Percentiles rank a stretch among this genome's conserved stretches.
These are phyloP conservation scores for Phataginus tricuspis DNA, from an alignment of 2,797 vertebrate genomes.

Conservation along the genomic window DNA sequence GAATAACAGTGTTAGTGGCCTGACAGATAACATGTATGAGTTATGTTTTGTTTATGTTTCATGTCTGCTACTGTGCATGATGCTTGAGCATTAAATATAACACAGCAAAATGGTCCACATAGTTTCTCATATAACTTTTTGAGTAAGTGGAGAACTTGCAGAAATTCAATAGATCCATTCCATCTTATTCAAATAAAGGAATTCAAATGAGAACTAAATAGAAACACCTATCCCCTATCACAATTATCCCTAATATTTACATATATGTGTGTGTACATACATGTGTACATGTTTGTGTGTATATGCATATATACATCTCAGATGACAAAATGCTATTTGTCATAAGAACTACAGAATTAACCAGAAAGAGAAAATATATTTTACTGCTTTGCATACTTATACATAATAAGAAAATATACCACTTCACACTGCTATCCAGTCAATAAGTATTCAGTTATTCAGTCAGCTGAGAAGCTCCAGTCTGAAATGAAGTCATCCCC, in stretches of 20 bases:
- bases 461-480: background rate
- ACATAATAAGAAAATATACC: background rate
- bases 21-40: background rate
- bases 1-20: background rate
- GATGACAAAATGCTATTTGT: background rate
- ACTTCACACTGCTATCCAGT: background rate
- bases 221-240: background rate
- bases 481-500: background rate
- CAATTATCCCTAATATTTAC: background rate
- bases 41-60: background rate
- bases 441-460: background rate
- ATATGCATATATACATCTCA: background rate
- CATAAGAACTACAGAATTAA: background rate
- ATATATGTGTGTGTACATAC: background rate
- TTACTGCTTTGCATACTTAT: background rate
- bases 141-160: background rate
- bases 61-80: background rate
- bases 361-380: background rate
- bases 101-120: background rate
- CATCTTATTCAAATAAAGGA: background rate
- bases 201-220: background rate
- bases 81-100: background rate
- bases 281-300: background rate
- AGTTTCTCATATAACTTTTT: background rate
- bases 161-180: background rate